Base-by-base conservation (phyloP, 1,140 invertebrate species). In the Drosophila nigromelanica region DNA sequence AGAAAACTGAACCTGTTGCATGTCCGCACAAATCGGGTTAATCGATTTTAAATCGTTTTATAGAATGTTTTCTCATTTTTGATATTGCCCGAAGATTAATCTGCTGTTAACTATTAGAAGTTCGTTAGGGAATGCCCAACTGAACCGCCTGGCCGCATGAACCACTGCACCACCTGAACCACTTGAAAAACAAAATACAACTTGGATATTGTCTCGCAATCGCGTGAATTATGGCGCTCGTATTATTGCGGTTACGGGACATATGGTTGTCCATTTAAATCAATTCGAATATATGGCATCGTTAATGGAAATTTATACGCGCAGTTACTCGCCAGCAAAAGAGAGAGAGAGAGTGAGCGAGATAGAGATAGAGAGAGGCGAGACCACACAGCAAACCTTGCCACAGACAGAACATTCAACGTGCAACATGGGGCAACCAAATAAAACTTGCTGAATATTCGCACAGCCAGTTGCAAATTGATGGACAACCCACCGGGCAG, bases 1-100 rank as follows among this genome's bases (percentile, higher is more conserved):
- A 42, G 52, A 59, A 51, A 51, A 51, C 69, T 68, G 67, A 90
- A 90, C 87, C 87, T 90, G 87, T 90, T 90, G 87, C 87, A 90
- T 89, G 85, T 89, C 81, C 74, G 75, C 80, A 59, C 72, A 69
- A 90, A 87, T 80, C 78, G 82, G 79, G 82, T 89, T 90, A 91
- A 91, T 91, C 90, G 90, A 91, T 91, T 91, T 91, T 91, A 91
- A 91, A 91, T 91, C 86, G 90, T 76, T 87, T 76, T 87, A 74
- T 78, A 11, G 30, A 35, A 52, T 86, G 89, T 90, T 91, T 89
- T 78, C 58, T 73, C 21, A 47, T 54, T 52, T 70, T 33, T 10
- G 8, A 62, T 48, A 63, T 14, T 8, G 15, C 21, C 5, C 18
- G 66, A 64, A 83, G 83, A 87, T 87, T 80, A 80, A 89, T 87